Conservation (phyloP, 2,113 vertebrate species). For the Psittacara wagleri region DNA sequence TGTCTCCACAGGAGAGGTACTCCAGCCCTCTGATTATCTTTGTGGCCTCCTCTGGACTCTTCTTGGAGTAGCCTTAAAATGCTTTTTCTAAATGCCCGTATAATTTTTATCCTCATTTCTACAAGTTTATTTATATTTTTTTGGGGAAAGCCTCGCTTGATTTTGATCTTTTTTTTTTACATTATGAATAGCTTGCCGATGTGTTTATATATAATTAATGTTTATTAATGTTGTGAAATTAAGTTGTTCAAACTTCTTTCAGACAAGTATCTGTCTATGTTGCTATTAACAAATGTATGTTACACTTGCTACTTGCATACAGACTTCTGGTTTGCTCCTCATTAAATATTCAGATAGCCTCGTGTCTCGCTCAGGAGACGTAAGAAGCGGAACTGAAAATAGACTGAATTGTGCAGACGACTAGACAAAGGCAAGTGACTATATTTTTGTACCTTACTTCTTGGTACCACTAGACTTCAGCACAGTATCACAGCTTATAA, state of each 20-base stretch:
- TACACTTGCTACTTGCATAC: not conserved
- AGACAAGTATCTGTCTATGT: not conserved
- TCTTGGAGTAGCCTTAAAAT: not conserved
- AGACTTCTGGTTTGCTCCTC: not conserved
- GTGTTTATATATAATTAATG: not conserved
- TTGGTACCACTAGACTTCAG: not conserved
- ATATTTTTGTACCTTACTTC: conserved; percentile 1
- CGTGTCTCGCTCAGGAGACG: not conserved
- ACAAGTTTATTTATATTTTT: not conserved
- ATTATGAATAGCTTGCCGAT: not conserved
- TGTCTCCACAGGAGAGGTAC: not conserved
- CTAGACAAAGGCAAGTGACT: not conserved
- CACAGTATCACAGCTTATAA: not conserved
- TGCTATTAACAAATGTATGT: not conserved
- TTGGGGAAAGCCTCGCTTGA: conserved; percentile 22
- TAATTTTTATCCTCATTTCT: not conserved
- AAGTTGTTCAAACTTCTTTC: not conserved
- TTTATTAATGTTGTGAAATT: not conserved
- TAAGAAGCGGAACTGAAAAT: conserved; percentile 45
- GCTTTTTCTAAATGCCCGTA: not conserved
- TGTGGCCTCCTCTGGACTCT: not conserved
- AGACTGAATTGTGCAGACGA: not conserved
- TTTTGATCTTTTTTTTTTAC: conserved; percentile 13
- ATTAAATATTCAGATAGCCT: conserved; percentile 14
- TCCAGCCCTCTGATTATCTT: not conserved